phyloP scores from a whole-genome alignment of 2,888 invertebrate genomes.

The Neria commutata region DNA sequence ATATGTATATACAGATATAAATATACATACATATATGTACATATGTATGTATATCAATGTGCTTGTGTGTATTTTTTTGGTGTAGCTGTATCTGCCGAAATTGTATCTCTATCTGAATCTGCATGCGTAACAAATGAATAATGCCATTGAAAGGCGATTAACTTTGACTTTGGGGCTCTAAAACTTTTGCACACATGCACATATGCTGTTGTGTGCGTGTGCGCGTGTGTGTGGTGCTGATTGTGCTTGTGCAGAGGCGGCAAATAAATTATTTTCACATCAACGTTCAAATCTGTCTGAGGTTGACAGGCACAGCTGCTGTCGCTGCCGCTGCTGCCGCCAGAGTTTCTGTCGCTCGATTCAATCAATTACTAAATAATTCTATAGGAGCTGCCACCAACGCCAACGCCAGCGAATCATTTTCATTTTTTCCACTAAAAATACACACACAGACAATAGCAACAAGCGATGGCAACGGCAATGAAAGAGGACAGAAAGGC shows the following conservation, averaged over 20 bases:
- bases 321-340: too few relatives aligned
- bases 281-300: not conserved
- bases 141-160: slow-evolving; percentile 16
- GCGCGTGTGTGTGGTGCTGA: not conserved
- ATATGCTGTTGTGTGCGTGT: not conserved
- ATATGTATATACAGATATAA: not conserved
- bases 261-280: not conserved
- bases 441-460: not conserved
- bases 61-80: not conserved
- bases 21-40: not conserved
- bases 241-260: not conserved
- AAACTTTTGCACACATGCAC: not conserved
- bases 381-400: too few relatives aligned
- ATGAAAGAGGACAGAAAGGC: too few relatives aligned
- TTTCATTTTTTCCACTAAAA: too few relatives aligned
- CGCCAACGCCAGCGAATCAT: too few relatives aligned
- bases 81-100: not conserved
- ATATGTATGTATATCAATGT: not conserved
- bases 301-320: not conserved
- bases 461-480: too few relatives aligned
- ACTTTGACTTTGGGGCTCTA: not conserved
- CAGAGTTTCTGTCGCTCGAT: too few relatives aligned
- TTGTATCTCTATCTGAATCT: too few relatives aligned
- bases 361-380: slow-evolving; percentile 32
- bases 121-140: slow-evolving; percentile 16